A percentile compares a stretch with the other conserved stretches of the same genome.
These are phyloP conservation scores for Melipona bicolor DNA, from an alignment of 2,888 invertebrate species.

Conservation along the genomic window DNA sequence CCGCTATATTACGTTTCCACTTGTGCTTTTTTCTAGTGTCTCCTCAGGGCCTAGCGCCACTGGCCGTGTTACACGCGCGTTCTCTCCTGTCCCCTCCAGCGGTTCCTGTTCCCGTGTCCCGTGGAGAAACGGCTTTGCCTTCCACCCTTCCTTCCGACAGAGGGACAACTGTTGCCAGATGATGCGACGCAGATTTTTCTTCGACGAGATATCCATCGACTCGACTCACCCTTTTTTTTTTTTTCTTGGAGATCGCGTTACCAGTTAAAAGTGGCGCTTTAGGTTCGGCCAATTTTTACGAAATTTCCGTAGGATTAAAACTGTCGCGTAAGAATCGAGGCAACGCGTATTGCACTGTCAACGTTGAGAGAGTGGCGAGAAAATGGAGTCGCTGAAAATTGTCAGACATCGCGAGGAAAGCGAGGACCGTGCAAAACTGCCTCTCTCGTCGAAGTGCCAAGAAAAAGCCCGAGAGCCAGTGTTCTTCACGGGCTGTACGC, in stretches of 20 bases:
- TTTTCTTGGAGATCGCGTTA: constrained; percentile 12
- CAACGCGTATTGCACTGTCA: no score
- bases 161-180: constrained; percentile 55
- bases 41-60: constrained; percentile 56
- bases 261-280: neutral
- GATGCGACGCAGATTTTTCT: neutral
- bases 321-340: no score
- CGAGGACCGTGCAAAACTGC: no score
- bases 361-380: neutral
- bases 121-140: constrained; percentile 34
- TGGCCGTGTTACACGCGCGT: constrained; percentile 47
- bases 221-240: neutral
- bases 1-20: constrained; percentile 82
- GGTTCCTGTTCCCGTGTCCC: constrained; percentile 20
- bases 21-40: constrained; percentile 78
- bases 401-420: neutral
- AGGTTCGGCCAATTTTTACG: no score
- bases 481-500: constrained; percentile 8
- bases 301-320: neutral
- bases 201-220: neutral
- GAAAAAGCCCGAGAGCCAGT: neutral
- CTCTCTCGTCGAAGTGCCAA: neutral
- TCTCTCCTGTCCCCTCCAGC: neutral
- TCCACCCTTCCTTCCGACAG: constrained; percentile 50
- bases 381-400: neutral